Evolutionary conservation across 2,797 vertebrate genomes (phyloP).

Genomic region (Melanotaenia parkinsoni): DNA sequence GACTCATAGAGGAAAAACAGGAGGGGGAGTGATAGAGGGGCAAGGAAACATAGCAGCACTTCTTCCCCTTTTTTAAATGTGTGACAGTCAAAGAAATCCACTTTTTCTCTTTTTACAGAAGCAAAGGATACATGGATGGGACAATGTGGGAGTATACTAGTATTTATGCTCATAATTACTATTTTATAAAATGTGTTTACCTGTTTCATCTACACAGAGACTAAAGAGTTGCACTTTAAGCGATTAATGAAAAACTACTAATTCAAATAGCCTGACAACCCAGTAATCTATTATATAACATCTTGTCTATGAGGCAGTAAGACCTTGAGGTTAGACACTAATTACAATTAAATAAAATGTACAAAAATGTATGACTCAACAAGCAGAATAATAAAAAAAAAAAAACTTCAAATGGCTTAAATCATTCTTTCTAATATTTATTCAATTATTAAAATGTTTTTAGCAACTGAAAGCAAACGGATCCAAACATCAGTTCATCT

Average conservation of each 20-base stretch:
- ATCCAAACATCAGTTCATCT: background rate
- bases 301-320: conserved; percentile 12
- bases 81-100: conserved; percentile 7
- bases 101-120: background rate
- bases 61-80: no score
- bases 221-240: background rate
- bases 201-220: background rate
- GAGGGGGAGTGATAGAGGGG: conserved; percentile 20
- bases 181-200: background rate
- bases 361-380: no score
- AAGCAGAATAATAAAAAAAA: background rate
- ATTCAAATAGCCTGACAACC: no score
- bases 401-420: background rate
- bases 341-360: background rate
- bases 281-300: no score
- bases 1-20: conserved; percentile 66
- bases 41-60: background rate
- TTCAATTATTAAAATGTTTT: background rate
- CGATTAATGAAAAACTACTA: background rate
- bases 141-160: background rate
- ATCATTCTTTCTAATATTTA: background rate
- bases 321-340: background rate
- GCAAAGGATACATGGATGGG: background rate
- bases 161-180: background rate
- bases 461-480: background rate